phyloP scores from a whole-genome alignment of 2,113 vertebrate genomes.

The Erythrocercus mccallii region DNA sequence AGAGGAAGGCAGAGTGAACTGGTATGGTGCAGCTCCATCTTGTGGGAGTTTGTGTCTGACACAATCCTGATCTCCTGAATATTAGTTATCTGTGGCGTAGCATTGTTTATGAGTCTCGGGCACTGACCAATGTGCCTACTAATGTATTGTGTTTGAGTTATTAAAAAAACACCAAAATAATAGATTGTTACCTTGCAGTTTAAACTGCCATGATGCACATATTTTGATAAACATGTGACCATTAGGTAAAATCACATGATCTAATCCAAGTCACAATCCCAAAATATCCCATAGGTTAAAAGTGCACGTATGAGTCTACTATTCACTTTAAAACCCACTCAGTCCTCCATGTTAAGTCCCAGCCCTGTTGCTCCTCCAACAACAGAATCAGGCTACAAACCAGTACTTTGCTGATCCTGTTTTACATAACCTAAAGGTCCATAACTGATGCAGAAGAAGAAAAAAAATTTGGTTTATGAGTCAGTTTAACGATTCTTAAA shows the following conservation, averaged over 20 bases:
- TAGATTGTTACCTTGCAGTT: background rate
- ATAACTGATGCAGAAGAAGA: background rate
- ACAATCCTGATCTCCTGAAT: background rate
- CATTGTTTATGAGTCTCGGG: background rate
- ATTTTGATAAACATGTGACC: background rate
- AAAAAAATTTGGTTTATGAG: background rate
- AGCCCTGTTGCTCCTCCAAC: background rate
- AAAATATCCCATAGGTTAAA: background rate
- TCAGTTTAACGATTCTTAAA: background rate
- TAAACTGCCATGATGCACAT: background rate
- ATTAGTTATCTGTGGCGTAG: accelerated
- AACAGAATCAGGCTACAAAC: background rate
- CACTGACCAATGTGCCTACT: background rate
- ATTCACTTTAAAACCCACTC: background rate
- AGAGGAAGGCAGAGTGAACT: background rate
- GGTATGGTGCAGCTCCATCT: background rate
- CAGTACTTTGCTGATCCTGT: background rate
- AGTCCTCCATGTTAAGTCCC: background rate
- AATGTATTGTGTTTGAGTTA: accelerated
- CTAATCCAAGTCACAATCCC: background rate
- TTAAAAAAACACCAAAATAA: accelerated
- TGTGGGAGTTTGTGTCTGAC: background rate
- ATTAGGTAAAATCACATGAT: background rate
- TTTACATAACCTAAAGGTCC: background rate
- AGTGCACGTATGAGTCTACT: background rate